Evolutionary conservation across 2,113 vertebrate genomes (phyloP).

Genomic region (Aix galericulata): DNA sequence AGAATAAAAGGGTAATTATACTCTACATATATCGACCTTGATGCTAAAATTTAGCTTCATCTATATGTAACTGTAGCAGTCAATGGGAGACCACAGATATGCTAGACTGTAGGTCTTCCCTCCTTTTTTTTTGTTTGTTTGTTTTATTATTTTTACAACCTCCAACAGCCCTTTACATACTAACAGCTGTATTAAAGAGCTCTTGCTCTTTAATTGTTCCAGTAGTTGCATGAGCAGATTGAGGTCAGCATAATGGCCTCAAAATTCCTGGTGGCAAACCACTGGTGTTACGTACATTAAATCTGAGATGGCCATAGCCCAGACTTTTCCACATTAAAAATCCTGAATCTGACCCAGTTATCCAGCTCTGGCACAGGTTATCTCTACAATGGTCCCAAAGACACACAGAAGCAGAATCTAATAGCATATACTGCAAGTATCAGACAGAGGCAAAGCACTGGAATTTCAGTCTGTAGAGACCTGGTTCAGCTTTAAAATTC

Average conservation of each 20-base stretch:
- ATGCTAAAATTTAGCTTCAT: background rate
- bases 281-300: background rate
- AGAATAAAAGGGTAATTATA: slow-evolving; percentile 37
- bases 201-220: slow-evolving; percentile 29
- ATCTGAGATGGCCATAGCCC: background rate
- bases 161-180: background rate
- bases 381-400: background rate
- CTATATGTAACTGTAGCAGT: background rate
- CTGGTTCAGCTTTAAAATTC: background rate
- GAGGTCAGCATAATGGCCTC: slow-evolving; percentile 32
- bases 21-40: background rate
- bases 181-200: background rate
- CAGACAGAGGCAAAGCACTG: background rate
- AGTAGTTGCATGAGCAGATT: slow-evolving; percentile 18
- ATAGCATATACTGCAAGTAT: background rate
- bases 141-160: background rate
- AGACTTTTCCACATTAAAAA: background rate
- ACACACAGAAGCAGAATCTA: background rate
- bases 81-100: background rate
- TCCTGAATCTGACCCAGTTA: background rate
- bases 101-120: background rate
- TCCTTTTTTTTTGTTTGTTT: background rate
- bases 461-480: background rate
- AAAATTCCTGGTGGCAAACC: slow-evolving; percentile 1
- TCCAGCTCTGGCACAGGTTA: background rate